A percentile compares a stretch with the other conserved stretches of the same genome.
Evolutionary conservation across 2,797 vertebrate genomes (phyloP).

Genomic region (Pseudomugil tenellus): DNA sequence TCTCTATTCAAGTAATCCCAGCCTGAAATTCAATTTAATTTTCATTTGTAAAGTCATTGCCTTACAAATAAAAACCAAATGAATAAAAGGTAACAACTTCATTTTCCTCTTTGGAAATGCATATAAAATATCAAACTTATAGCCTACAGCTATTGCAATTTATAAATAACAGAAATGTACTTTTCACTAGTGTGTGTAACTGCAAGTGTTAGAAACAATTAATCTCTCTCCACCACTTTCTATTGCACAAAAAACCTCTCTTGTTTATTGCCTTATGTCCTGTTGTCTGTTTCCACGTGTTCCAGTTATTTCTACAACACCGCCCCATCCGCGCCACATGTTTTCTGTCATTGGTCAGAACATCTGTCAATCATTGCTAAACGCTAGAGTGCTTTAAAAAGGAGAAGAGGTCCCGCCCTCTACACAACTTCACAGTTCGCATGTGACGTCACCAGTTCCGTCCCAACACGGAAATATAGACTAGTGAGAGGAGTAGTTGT

Average conservation of each 20-base stretch:
- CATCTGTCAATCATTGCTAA: conserved; percentile 38
- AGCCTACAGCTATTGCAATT: neutral
- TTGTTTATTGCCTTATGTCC: conserved; percentile 48
- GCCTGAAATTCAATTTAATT: neutral
- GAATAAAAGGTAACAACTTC: neutral
- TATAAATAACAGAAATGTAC: neutral
- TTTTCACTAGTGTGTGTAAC: conserved; percentile 1
- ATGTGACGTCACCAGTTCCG: conserved; percentile 69
- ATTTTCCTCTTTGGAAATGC: too few species aligned
- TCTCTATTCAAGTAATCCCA: neutral
- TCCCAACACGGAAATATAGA: conserved; percentile 82
- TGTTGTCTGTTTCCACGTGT: conserved; percentile 79
- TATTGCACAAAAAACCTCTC: conserved; percentile 59
- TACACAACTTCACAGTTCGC: conserved; percentile 19
- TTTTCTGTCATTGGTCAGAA: conserved; percentile 53
- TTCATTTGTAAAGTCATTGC: neutral
- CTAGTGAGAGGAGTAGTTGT: conserved; percentile 30
- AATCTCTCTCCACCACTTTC: conserved; percentile 71
- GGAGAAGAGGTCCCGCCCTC: neutral
- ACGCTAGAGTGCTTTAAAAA: neutral
- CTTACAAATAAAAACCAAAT: neutral
- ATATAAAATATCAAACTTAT: neutral
- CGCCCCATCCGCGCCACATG: conserved; percentile 38
- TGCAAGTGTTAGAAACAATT: conserved; percentile 3
- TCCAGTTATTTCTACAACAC: conserved; percentile 70